These are phyloP conservation scores for Drosophila sechellia DNA, from an alignment of 1,140 invertebrate genomes.

Conservation along the genomic window DNA sequence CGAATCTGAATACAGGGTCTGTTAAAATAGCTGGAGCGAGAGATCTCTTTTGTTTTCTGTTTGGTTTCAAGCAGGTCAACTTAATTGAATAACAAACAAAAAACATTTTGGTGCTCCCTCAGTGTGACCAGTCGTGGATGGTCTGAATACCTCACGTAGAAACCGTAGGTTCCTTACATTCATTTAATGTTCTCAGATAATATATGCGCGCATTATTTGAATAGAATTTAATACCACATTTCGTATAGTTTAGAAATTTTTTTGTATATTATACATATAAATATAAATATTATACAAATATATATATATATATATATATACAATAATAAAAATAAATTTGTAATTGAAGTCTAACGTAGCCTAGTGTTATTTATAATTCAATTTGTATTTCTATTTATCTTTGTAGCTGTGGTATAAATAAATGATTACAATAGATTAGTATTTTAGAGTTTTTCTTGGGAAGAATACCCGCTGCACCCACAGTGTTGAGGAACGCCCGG, in stretches of 20 bases:
- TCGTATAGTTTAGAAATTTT: too few relatives aligned
- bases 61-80: not conserved
- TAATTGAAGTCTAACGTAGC: too few relatives aligned
- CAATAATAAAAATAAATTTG: too few relatives aligned
- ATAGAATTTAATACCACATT: too few relatives aligned
- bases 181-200: too few relatives aligned
- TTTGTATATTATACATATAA: too few relatives aligned
- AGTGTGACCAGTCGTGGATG: conserved; percentile 5
- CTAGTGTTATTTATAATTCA: not conserved
- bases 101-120: not conserved
- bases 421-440: not conserved
- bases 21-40: not conserved
- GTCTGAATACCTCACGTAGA: not conserved
- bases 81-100: conserved; percentile 48
- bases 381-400: not conserved
- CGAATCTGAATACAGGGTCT: too few relatives aligned
- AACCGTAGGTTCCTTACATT: too few relatives aligned
- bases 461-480: not conserved
- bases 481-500: conserved; percentile 4
- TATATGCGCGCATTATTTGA: too few relatives aligned
- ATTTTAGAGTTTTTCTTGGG: not conserved
- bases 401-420: too few relatives aligned
- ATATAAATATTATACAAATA: too few relatives aligned
- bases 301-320: too few relatives aligned
- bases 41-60: not conserved